A percentile compares a stretch with the other conserved stretches of the same genome.
Evolutionary conservation across 2,113 vertebrate genomes (phyloP).

Genomic region (Lynx canadensis): DNA sequence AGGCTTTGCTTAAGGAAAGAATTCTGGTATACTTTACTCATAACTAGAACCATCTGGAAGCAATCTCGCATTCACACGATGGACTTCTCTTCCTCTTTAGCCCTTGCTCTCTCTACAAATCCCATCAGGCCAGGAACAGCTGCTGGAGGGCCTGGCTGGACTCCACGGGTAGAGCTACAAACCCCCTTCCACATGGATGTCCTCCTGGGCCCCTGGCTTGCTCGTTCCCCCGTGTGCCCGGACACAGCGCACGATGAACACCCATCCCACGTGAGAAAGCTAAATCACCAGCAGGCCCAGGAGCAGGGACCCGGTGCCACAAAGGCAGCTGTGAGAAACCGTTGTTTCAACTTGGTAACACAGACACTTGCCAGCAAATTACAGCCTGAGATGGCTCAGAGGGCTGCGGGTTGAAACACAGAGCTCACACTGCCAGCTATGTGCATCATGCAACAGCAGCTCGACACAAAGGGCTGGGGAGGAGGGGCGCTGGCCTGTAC

Average conservation of each 20-base stretch:
- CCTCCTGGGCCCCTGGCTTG: not conserved
- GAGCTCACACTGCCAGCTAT: slow-evolving; percentile 64
- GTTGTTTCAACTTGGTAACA: slow-evolving; percentile 65
- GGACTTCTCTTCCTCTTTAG: slow-evolving; percentile 71
- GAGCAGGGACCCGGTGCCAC: slow-evolving; percentile 56
- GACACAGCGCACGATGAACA: slow-evolving; percentile 41
- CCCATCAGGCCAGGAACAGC: slow-evolving; percentile 72
- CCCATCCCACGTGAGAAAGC: not conserved
- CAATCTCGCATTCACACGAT: slow-evolving; percentile 70
- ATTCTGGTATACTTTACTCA: slow-evolving; percentile 19
- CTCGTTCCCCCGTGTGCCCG: not conserved
- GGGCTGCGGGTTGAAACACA: slow-evolving; percentile 12
- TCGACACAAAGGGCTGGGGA: slow-evolving; percentile 28
- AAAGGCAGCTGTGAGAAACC: slow-evolving; percentile 77
- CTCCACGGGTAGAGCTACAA: slow-evolving; percentile 61
- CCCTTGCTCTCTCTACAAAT: slow-evolving; percentile 67
- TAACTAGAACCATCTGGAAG: slow-evolving; percentile 75
- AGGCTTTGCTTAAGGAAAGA: slow-evolving; percentile 54
- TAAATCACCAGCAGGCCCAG: slow-evolving; percentile 50
- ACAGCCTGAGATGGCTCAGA: slow-evolving; percentile 39
- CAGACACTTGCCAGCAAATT: slow-evolving; percentile 79
- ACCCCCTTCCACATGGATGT: not conserved
- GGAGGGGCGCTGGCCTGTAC: not conserved
- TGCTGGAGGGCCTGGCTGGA: slow-evolving; percentile 56
- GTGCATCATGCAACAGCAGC: not conserved